Base-by-base conservation (phyloP, 2,113 vertebrate species). In the Ictalurus punctatus region DNA sequence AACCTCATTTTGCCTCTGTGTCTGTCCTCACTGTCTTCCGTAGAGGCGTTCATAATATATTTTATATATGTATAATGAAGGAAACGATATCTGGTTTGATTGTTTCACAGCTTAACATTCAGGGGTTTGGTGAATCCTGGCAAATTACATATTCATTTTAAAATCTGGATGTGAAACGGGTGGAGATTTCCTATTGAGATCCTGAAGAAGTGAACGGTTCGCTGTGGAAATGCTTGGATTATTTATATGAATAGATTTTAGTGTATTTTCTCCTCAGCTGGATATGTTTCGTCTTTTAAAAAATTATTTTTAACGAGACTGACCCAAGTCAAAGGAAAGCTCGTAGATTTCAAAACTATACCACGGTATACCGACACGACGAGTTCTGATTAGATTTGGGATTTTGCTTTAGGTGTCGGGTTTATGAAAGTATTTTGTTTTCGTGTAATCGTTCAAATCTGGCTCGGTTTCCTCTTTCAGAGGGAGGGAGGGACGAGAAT, bases 51-150 rank as follows among this genome's bases (percentile, higher is more conserved):
- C 23, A 34, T 58, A 19, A 56, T 10, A 13, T 76, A 44, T 44
- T 44, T 44, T 44, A 6, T 44, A 6, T 44, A 44, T 40, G 1
- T 40, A 40, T 40, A 6, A 48, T 48, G 44, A 48, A 48, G 2
- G 4, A 48, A 48, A 48, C 44, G 7, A 7, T 48, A 48, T 48
- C 44, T 94, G 93, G 92, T 93, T 91, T 52, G 48, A 10, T 52
- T 83, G 74, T 76, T 74, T n/a, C 71, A 27, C 17, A 90, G 86
- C 65, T 30, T 67, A 21, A 83, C 82, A 87, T 13, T 83, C 86
- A 63, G 83, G 37, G 21, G 7, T 44, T 76, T 52, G 4, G 6
- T 14, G 27, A 79, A n/a, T 79, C 6, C 12, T 52, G 23, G 10
- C 1, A 52, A 27, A 27, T 48, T 10, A 19, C 37, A 37, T 9